Conservation (phyloP, 2,888 invertebrate genomes). For the Therioaphis trifolii region DNA sequence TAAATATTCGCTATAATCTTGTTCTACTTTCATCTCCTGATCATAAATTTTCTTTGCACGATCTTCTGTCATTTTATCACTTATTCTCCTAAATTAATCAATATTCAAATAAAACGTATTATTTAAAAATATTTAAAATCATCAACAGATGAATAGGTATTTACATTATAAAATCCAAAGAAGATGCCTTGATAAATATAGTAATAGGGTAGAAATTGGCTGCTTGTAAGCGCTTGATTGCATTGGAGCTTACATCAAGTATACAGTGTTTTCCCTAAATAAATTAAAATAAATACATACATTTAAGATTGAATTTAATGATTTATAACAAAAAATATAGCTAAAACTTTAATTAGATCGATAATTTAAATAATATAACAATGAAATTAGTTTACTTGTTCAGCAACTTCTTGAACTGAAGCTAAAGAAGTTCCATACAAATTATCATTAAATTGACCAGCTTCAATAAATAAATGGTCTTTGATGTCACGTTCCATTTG, state of each 20-base stretch:
- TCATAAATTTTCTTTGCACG: constrained; percentile 98
- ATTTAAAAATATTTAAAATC: neutral
- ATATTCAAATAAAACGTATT: neutral
- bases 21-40: constrained; percentile 95
- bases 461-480: constrained; percentile 99
- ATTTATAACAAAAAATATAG: neutral
- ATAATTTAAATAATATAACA: neutral
- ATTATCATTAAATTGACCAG: constrained; percentile 99
- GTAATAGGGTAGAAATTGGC: constrained; percentile 98
- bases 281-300: constrained; percentile 19
- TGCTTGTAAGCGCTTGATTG: constrained; percentile 97
- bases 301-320: neutral
- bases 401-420: constrained; percentile 93
- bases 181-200: constrained; percentile 98
- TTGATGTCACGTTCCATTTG: constrained; percentile 98
- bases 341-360: neutral
- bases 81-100: constrained; percentile 79
- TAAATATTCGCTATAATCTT: constrained; percentile 98
- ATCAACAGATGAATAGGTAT: neutral
- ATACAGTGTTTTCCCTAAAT: constrained; percentile 97
- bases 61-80: constrained; percentile 97
- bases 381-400: constrained; percentile 63
- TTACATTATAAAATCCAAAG: constrained; percentile 92
- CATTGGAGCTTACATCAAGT: constrained; percentile 99
- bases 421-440: constrained; percentile 98